phyloP scores from a whole-genome alignment of 2,888 invertebrate species.

The Pyrocoelia pectoralis region DNA sequence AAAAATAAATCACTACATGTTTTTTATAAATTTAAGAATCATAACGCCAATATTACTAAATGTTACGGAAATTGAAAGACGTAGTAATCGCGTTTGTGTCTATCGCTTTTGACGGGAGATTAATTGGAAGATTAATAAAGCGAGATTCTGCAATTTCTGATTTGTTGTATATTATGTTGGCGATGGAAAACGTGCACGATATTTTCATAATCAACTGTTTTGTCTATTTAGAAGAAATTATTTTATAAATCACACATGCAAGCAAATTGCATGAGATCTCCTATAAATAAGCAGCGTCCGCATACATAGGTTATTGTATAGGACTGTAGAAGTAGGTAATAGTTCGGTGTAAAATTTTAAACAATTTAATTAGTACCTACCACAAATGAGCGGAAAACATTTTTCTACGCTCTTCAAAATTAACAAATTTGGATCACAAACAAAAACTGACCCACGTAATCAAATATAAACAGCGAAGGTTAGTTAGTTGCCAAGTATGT shows the following conservation, averaged over 20 bases:
- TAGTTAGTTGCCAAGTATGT: slow-evolving; percentile 8
- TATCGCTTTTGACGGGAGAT: slow-evolving; percentile 42
- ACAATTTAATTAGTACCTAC: too few relatives aligned
- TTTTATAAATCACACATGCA: too few relatives aligned
- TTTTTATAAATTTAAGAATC: too few relatives aligned
- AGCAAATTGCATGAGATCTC: too few relatives aligned
- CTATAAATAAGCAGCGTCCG: too few relatives aligned
- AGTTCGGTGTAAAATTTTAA: too few relatives aligned
- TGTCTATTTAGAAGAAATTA: too few relatives aligned
- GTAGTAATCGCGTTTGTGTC: slow-evolving; percentile 17
- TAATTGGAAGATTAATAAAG: slow-evolving; percentile 47
- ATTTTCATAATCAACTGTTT: neutral
- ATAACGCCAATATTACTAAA: neutral
- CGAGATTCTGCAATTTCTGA: neutral
- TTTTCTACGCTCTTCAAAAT: too few relatives aligned
- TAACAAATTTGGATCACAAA: neutral
- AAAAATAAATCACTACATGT: too few relatives aligned
- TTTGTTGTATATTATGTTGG: neutral
- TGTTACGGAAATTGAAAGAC: slow-evolving; percentile 22
- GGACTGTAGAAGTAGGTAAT: too few relatives aligned
- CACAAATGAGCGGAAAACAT: too few relatives aligned
- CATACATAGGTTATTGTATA: too few relatives aligned
- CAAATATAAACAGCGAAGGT: neutral
- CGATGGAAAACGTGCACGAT: neutral
- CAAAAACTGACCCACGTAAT: slow-evolving; percentile 11